phyloP scores from a whole-genome alignment of 2,797 vertebrate species.

The Anomalospiza imberbis region DNA sequence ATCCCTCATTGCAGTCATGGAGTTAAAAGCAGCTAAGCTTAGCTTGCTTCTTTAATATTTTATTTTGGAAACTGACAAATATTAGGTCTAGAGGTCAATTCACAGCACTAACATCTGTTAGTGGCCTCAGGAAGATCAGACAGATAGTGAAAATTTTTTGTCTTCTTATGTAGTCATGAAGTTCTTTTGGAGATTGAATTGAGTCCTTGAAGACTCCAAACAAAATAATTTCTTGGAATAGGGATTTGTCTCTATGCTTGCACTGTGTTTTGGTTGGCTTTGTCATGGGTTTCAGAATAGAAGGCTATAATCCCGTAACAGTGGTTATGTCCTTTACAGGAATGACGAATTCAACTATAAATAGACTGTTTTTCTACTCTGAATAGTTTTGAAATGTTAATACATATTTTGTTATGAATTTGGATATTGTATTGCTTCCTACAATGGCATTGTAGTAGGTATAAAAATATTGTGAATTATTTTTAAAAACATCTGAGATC shows the following conservation, averaged over 20 bases:
- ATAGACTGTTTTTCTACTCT: constrained; percentile 46
- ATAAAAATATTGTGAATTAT: neutral
- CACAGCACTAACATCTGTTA: neutral
- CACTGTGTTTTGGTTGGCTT: constrained; percentile 62
- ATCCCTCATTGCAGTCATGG: neutral
- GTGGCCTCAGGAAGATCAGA: neutral
- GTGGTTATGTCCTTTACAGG: constrained; percentile 51
- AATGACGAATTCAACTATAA: constrained; percentile 58
- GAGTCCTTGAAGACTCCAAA: constrained; percentile 39
- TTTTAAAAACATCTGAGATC: neutral
- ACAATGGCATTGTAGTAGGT: neutral
- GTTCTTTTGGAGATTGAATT: neutral
- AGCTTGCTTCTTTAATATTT: neutral
- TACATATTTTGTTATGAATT: neutral
- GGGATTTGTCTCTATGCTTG: constrained; percentile 18
- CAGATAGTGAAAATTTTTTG: neutral
- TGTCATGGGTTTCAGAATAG: constrained; percentile 39
- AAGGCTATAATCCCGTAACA: constrained; percentile 24
- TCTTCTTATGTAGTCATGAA: neutral
- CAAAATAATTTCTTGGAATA: constrained; percentile 63
- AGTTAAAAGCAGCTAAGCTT: neutral
- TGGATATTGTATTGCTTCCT: neutral
- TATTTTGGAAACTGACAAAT: neutral
- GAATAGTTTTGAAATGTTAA: constrained; percentile 35
- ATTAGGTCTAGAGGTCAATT: neutral